Base-by-base conservation (phyloP, 2,797 vertebrate species). In the Clamator glandarius region DNA sequence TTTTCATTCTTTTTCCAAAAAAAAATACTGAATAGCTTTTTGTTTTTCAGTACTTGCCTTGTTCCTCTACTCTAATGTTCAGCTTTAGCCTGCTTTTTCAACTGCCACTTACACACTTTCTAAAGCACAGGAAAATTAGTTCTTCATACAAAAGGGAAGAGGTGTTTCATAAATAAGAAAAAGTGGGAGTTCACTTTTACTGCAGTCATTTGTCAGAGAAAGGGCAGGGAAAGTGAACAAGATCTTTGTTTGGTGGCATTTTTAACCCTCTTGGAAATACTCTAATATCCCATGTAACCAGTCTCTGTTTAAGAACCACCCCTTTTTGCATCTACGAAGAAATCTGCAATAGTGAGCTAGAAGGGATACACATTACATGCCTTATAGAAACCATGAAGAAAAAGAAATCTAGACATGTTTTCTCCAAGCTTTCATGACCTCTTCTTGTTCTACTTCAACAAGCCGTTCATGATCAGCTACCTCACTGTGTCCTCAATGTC, bases 101-200 rank as follows among this genome's bases (percentile, higher is more conserved):
- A 72, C 69, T 66, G 95, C 78, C 75, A 85, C 90, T 82, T 90
- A 76, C 0, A 73, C 29, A 57, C 57, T 91, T 96, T 87, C 84
- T 91, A 70, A 86, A 88, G 88, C 54, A 15, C 44, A 57, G 55
- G 87, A 94, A 95, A 92, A 89, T 89, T 84, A 89, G 79, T 46
- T 95, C 86, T 91, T 93, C 70, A 20, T 70, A 87, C 92, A 93
- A 87, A 92, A 94, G 91, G 67, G 59, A 92, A 81, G 54, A 92
- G 61, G 70, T 87, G 76, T 81, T 84, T 96, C 90, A 91, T 94
- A 95, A 97, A 96, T 62, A 95, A 96, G 69, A 52, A 95, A 95
- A 95, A 61, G 50, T 13, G 11, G 74, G 91, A 79, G 31, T 66
- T 95, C 78, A 83, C 41, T 97, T 97, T 92, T 87, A 95, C 89